phyloP scores from a whole-genome alignment of 2,113 vertebrate genomes.

The Tor tambroides region DNA sequence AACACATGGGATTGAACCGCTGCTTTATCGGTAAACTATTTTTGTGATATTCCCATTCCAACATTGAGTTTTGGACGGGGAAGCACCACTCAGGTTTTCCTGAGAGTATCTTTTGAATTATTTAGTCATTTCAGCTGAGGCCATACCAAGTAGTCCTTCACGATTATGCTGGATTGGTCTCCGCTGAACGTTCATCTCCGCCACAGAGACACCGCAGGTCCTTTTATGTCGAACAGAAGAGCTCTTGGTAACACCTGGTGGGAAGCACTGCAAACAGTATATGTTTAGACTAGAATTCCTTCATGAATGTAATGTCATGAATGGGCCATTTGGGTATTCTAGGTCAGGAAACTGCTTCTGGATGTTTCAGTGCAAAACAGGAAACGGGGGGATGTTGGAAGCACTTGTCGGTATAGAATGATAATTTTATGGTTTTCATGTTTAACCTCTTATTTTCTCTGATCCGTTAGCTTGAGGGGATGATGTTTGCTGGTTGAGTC shows the following conservation, averaged over 20 bases:
- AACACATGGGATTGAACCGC: not conserved
- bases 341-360: not conserved
- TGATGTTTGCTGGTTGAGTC: not conserved
- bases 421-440: constrained; percentile 26
- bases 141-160: not conserved
- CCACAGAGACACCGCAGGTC: not conserved
- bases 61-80: not conserved
- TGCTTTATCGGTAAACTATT: not conserved
- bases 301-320: not conserved
- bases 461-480: constrained; percentile 19
- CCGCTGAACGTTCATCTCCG: not conserved
- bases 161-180: not conserved
- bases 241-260: not conserved
- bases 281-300: not conserved
- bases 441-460: constrained; percentile 27
- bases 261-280: not conserved
- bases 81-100: not conserved
- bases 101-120: too few species aligned
- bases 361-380: not conserved
- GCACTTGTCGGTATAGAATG: constrained; percentile 27
- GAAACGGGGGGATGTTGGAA: not conserved
- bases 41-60: not conserved
- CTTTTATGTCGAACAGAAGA: not conserved
- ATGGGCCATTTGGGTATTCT: not conserved
- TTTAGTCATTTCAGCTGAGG: not conserved